These are phyloP conservation scores for Eilema depressum DNA, from an alignment of 2,888 invertebrate genomes.

Conservation along the genomic window DNA sequence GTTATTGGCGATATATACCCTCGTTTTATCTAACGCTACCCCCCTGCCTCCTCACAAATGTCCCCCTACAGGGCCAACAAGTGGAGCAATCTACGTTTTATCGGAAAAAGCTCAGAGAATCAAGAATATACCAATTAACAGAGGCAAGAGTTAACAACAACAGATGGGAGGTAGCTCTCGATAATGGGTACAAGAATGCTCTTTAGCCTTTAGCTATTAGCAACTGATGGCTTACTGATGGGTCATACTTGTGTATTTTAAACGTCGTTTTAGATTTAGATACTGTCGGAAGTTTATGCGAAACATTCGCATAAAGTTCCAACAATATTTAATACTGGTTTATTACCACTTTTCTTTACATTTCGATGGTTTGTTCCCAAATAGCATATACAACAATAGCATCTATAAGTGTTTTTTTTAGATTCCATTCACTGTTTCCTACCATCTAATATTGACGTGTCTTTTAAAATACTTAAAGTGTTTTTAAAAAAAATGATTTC, in stretches of 20 bases:
- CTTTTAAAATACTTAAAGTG: too few species aligned
- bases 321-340: too few species aligned
- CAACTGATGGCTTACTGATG: conserved; percentile 9
- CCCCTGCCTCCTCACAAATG: conserved; percentile 53
- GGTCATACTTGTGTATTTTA: background rate
- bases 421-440: background rate
- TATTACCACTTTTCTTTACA: too few species aligned
- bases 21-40: conserved; percentile 75
- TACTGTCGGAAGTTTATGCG: too few species aligned
- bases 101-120: conserved; percentile 80
- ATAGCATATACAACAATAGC: too few species aligned
- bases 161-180: conserved; percentile 53
- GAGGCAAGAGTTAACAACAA: conserved; percentile 69
- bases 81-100: conserved; percentile 80
- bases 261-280: background rate
- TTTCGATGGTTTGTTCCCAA: too few species aligned
- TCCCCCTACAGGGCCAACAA: conserved; percentile 66
- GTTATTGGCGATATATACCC: conserved; percentile 85
- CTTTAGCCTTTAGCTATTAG: conserved; percentile 42
- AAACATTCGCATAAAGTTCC: too few species aligned
- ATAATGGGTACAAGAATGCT: conserved; percentile 44
- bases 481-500: background rate
- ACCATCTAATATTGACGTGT: too few species aligned
- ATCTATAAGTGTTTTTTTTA: background rate
- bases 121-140: conserved; percentile 80